These are phyloP conservation scores for Dipodomys merriami DNA, from an alignment of 2,113 vertebrate genomes.

Conservation along the genomic window DNA sequence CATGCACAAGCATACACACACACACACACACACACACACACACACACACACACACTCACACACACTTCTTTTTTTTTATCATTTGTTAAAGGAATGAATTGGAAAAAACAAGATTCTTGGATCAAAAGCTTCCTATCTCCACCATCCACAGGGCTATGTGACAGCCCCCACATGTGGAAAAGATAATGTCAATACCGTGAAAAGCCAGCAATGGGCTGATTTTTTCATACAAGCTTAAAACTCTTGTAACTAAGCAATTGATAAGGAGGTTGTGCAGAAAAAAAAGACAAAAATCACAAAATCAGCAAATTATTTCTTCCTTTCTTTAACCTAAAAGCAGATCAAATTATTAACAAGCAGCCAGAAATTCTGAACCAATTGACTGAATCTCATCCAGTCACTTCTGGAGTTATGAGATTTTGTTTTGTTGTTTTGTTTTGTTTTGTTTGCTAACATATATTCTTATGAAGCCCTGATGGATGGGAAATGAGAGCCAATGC, in stretches of 20 bases:
- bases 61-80: slow-evolving; percentile 4
- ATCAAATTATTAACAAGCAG: slow-evolving; percentile 41
- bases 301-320: slow-evolving; percentile 29
- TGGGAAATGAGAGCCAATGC: not conserved
- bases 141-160: not conserved
- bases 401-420: not conserved
- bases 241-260: not conserved
- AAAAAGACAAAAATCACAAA: slow-evolving; percentile 11
- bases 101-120: slow-evolving; percentile 54
- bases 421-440: too few species aligned
- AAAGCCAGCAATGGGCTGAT: not conserved
- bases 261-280: slow-evolving; percentile 17
- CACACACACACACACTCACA: not conserved
- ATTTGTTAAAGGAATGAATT: slow-evolving; percentile 57
- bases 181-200: slow-evolving; percentile 22
- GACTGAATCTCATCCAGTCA: not conserved
- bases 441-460: too few species aligned
- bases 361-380: slow-evolving; percentile 12
- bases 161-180: not conserved
- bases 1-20: too few species aligned
- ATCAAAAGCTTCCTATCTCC: not conserved
- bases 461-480: not conserved
- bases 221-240: not conserved
- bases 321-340: slow-evolving; percentile 18
- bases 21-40: not conserved